Percentiles rank a stretch among this genome's conserved stretches.
Evolutionary conservation across 2,888 invertebrate genomes (phyloP).

Genomic region (Mimachlamys varia): DNA sequence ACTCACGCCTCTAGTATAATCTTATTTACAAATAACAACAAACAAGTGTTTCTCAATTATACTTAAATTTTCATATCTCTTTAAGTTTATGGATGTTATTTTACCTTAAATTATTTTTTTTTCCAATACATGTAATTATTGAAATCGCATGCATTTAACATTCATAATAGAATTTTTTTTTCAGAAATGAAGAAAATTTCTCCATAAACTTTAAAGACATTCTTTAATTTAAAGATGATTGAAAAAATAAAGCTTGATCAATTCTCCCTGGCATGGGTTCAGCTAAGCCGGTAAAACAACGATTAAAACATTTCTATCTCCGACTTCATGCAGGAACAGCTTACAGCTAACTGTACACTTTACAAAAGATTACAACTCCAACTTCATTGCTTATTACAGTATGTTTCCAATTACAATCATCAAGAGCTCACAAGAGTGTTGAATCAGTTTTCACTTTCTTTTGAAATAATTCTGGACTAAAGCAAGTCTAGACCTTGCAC

Average conservation of each 20-base stretch:
- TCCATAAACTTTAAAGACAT: background rate
- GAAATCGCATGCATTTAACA: too few species aligned
- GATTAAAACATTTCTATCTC: background rate
- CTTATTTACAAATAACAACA: conserved; percentile 34
- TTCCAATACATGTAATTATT: background rate
- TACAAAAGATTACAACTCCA: too few species aligned
- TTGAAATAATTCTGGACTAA: too few species aligned
- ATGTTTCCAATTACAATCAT: too few species aligned
- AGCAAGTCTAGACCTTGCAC: too few species aligned
- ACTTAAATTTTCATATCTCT: background rate
- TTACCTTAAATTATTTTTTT: background rate
- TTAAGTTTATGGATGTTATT: background rate
- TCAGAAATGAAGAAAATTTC: background rate
- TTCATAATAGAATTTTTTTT: too few species aligned
- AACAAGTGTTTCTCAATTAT: background rate
- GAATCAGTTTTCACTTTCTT: too few species aligned
- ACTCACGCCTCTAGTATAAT: background rate
- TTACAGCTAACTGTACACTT: background rate
- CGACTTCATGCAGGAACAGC: background rate
- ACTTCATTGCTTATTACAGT: too few species aligned
- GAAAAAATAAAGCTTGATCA: background rate
- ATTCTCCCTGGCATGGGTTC: background rate
- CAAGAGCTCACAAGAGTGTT: too few species aligned
- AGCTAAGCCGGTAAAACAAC: background rate
- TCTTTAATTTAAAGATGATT: background rate